phyloP scores from a whole-genome alignment of 2,888 invertebrate species.

The Geophilus truncorum region DNA sequence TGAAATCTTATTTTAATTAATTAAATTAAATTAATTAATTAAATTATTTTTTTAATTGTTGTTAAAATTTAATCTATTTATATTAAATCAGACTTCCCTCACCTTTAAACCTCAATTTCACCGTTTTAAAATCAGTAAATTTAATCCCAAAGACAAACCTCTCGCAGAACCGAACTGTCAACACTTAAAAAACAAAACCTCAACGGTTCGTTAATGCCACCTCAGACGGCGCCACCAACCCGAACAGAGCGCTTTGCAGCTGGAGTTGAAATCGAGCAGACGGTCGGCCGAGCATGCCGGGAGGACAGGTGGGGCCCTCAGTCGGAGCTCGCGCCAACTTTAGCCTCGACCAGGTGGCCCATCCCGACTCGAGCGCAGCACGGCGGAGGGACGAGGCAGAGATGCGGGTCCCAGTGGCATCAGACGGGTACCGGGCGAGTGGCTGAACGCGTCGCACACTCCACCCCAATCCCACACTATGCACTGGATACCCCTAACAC shows the following conservation, averaged over 20 bases:
- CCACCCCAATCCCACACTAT: slow-evolving; percentile 21
- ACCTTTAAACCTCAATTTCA: too few relatives aligned
- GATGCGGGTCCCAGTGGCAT: slow-evolving; percentile 27
- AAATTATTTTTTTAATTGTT: not conserved
- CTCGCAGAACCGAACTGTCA: not conserved
- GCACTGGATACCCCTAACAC: slow-evolving; percentile 12
- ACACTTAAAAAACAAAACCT: not conserved
- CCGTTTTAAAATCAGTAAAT: not conserved
- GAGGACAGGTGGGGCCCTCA: not conserved
- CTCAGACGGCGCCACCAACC: not conserved
- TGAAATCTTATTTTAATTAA: too few relatives aligned
- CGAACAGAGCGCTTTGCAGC: not conserved
- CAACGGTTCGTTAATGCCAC: not conserved
- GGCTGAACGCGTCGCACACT: slow-evolving; percentile 17
- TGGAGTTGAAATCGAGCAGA: not conserved
- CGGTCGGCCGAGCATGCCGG: not conserved
- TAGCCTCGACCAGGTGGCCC: not conserved
- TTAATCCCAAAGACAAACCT: not conserved
- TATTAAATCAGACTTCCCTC: too few relatives aligned
- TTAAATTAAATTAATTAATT: not conserved
- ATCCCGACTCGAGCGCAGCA: slow-evolving; percentile 27
- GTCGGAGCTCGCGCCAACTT: not conserved
- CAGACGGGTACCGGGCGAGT: slow-evolving; percentile 24
- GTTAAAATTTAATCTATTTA: too few relatives aligned
- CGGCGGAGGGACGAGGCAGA: slow-evolving; percentile 25